Evolutionary conservation across 2,113 vertebrate species (phyloP).

Genomic region (Nymphicus hollandicus): DNA sequence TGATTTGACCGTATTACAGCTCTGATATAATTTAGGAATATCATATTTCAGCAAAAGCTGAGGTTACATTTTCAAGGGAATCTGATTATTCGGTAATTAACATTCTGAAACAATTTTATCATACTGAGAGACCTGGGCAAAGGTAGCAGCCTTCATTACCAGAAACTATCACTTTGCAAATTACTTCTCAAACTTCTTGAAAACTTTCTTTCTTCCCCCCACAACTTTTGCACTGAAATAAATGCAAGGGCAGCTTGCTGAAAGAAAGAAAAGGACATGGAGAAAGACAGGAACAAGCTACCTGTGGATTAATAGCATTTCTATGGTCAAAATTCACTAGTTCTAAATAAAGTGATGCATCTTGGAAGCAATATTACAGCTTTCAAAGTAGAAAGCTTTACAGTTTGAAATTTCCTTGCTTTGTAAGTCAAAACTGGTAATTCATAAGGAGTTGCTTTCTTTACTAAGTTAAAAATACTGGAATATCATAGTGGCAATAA

Average conservation of each 20-base stretch:
- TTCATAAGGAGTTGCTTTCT: neutral
- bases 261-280: neutral
- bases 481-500: neutral
- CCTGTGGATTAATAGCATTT: neutral
- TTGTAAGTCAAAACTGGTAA: neutral
- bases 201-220: neutral
- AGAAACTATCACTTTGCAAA: conserved; percentile 21
- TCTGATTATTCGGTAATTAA: conserved; percentile 45
- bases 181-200: conserved; percentile 31
- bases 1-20: neutral
- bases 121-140: neutral
- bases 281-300: neutral
- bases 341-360: neutral
- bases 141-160: conserved; percentile 46
- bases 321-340: neutral
- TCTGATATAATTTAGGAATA: neutral
- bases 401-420: neutral
- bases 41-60: neutral
- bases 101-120: conserved; percentile 31
- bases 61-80: neutral
- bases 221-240: neutral
- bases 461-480: neutral
- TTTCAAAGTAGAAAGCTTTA: neutral
- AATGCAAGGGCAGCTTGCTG: neutral
- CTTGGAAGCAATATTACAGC: neutral